Evolutionary conservation across 2,888 invertebrate genomes (phyloP), one percentile per base, ranked within the genome.

Genomic region (Drosophila borborema): DNA sequence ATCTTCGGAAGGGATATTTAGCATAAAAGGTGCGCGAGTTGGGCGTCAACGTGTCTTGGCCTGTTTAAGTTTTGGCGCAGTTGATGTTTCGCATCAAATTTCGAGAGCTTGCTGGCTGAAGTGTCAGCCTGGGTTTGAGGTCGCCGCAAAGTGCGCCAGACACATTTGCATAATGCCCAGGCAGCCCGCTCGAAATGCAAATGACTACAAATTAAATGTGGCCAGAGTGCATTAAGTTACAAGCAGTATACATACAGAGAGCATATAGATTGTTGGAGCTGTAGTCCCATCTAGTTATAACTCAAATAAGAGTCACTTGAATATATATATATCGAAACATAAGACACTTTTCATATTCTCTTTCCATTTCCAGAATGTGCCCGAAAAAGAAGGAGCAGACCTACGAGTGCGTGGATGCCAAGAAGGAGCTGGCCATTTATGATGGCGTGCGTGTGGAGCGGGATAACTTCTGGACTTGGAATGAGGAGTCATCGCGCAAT

Each of bases 201-300:
- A 89, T 92, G 82, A 82, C 80, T 75, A 84, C 90, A 91, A 88
- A 90, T 91, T 90, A 88, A 89, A 89, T 84, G 81, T 77, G 72
- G 64, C 71, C 75, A 64, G 75, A 78, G 70, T 79, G 79, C 82
- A 74, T 72, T 72, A 81, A 54, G 63, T 55, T 10, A 59, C 61
- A 61, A 56, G 40, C 71, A n/a, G 7, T 23, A 49, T 31, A 53
- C 36, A 58, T 6, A 58, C 16, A 60, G 1, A 38, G 38, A 38
- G 28, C 28, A 28, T 5, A 28, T 1, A 28, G 5, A 28, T 1
- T 28, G 28, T 28, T 23, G 3, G 23, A 38, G 6, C 38, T 14
- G 38, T n/a, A 62, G 51, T 12, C 18, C 9, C 31, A 12, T n/a
- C 49, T 6, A 18, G 9, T 10, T 12, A 10, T 4, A 5, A 10